Base-by-base conservation (phyloP, 2,113 vertebrate species). In the Diadophis punctatus region DNA sequence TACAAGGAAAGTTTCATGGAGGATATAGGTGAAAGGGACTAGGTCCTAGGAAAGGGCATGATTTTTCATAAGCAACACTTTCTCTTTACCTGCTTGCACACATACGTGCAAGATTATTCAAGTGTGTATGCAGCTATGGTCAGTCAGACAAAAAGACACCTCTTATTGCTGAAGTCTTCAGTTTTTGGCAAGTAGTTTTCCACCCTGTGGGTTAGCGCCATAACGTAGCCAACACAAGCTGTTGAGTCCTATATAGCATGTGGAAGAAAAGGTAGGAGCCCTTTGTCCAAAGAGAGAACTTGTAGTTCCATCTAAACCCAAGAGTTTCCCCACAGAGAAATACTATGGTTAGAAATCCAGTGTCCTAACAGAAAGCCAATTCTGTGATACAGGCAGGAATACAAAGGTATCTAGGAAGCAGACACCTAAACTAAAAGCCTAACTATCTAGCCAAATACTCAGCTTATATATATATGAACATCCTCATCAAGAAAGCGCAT, bases 41-140 rank as follows among this genome's bases (percentile, higher is more conserved):
- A 94, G 93, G 95, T 95, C 30, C 94, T 92, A 39, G 49, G 34
- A 55, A 88, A 88, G 89, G 95, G 92, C 93, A 94, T 56, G 0
- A 88, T 84, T 43, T 16, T 16, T 91, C 92, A 51, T 95, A 94
- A 96, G 94, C 95, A 87, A 93, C 48, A 86, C 2, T 22, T 48
- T 55, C 4, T 11, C 63, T 63, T 60, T 63, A 91, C 25, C 18
- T 89, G 46, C 18, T 46, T 52, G 46, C 8, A 58, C 25, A 16
- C 52, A 8, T 23, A 39, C 2, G 39, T 27, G 39, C 12, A 60
- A 48, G 39, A 22, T 80, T 39, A 39, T 80, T 43, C 46, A 12
- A 46, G 60, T 22, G 1, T 52, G 30, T 74, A 4, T 4, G 14
- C 58, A 30, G 18, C 20, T 27, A 27, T 34, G 85, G 0, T 7